Evolutionary conservation across 2,888 invertebrate genomes (phyloP).

Genomic region (Chrysolina oricalcia): DNA sequence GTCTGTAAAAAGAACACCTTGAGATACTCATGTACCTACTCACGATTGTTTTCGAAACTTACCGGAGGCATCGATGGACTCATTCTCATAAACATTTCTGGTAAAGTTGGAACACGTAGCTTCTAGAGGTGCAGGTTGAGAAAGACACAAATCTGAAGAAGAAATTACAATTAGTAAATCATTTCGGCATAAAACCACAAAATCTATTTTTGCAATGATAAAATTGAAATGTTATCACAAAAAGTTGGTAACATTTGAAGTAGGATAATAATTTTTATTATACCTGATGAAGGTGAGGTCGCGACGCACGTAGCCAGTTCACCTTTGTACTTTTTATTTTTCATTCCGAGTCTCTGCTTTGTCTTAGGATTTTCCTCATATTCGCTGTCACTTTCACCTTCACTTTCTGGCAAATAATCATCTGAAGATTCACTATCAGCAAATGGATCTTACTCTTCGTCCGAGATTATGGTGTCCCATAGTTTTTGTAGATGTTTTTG

Average conservation of each 20-base stretch:
- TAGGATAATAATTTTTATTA: conserved; percentile 23
- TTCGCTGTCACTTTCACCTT: conserved; percentile 31
- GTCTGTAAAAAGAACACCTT: conserved; percentile 30
- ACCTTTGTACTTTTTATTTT: conserved; percentile 24
- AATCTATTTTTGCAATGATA: conserved; percentile 25
- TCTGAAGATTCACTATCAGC: conserved; percentile 19
- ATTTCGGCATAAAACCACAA: conserved; percentile 21
- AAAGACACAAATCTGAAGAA: conserved; percentile 30
- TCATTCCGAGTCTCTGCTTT: conserved; percentile 19
- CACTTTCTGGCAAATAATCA: conserved; percentile 31
- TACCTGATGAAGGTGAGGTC: conserved; percentile 27
- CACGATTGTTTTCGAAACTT: conserved; percentile 27
- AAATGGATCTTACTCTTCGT: conserved; percentile 30
- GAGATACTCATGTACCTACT: conserved; percentile 23
- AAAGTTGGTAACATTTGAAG: conserved; percentile 14
- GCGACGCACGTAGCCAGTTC: conserved; percentile 19
- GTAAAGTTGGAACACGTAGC: conserved; percentile 28
- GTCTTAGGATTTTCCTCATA: conserved; percentile 19
- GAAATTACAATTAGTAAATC: conserved; percentile 13
- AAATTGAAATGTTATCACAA: conserved; percentile 21
- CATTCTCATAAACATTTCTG: conserved; percentile 21
- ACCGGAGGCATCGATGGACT: conserved; percentile 25
- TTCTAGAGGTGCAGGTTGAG: conserved; percentile 25
- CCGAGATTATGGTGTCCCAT: conserved; percentile 34
- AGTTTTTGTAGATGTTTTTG: conserved; percentile 22